These are phyloP conservation scores for Chiridota heheva DNA, from an alignment of 35 echinoderm and acorn worm genomes.

Conservation along the genomic window DNA sequence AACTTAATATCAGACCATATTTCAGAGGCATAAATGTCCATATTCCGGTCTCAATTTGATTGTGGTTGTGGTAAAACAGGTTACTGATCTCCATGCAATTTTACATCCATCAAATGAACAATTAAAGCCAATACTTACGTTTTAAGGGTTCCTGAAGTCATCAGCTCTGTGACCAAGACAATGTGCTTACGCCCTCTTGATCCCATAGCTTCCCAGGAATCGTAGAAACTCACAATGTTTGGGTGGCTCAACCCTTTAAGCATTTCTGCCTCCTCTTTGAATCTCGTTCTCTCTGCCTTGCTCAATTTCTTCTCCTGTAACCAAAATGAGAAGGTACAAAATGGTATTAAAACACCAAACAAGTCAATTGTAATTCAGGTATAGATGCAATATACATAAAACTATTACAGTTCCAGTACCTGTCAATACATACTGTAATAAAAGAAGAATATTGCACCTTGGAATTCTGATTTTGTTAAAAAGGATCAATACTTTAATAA, in stretches of 20 bases:
- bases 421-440: no score
- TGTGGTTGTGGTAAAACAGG: no score
- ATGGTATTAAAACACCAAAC: neutral
- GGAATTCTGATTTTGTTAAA: no score
- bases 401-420: no score
- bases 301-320: conserved; percentile 86
- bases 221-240: conserved; percentile 97
- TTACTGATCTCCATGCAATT: no score
- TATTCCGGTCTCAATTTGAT: no score
- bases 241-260: conserved; percentile 98
- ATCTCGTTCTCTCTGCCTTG: conserved; percentile 72
- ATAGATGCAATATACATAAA: no score
- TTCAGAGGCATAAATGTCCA: no score
- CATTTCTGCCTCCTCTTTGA: conserved; percentile 99
- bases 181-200: conserved; percentile 77
- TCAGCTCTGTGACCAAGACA: conserved; percentile 96
- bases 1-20: no score
- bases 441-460: no score
- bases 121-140: conserved; percentile 67
- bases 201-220: conserved; percentile 86
- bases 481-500: no score
- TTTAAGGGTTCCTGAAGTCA: conserved; percentile 99
- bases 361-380: neutral
- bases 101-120: no score
- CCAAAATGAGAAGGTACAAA: neutral